Conservation (phyloP, 2,113 vertebrate species). For the Pluvianellus socialis region DNA sequence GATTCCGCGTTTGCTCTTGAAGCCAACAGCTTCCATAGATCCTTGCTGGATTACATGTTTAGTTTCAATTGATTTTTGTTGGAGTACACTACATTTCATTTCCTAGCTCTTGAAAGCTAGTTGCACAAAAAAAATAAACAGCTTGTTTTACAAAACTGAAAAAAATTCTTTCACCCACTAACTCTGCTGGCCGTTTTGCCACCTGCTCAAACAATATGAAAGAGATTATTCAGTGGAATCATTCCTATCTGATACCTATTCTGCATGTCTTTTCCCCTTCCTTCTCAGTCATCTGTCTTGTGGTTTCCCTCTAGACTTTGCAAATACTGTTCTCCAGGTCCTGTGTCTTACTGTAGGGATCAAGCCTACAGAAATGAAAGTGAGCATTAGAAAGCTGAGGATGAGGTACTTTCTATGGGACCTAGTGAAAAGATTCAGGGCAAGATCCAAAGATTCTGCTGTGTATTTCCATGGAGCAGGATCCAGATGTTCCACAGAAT, state of each 20-base stretch:
- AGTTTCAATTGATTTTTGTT: background rate
- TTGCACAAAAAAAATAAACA: background rate
- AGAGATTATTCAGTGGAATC: background rate
- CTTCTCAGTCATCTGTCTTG: background rate
- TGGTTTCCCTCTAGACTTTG: background rate
- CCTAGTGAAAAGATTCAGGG: background rate
- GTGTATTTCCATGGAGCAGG: background rate
- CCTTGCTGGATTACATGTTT: background rate
- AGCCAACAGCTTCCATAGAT: background rate
- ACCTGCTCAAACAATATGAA: background rate
- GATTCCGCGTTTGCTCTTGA: background rate
- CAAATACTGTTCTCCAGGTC: background rate
- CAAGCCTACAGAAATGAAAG: background rate
- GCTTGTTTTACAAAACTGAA: background rate
- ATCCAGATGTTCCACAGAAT: background rate
- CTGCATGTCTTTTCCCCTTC: background rate
- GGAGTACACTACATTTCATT: constrained; percentile 61
- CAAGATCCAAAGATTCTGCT: background rate
- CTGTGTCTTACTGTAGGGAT: background rate
- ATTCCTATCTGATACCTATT: background rate
- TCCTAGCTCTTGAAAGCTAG: constrained; percentile 10
- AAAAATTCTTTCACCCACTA: background rate
- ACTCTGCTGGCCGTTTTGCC: background rate
- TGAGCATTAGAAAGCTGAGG: background rate
- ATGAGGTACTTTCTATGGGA: background rate